Base-by-base conservation (phyloP, 1,140 invertebrate species). In the Lepidurus packardi region DNA sequence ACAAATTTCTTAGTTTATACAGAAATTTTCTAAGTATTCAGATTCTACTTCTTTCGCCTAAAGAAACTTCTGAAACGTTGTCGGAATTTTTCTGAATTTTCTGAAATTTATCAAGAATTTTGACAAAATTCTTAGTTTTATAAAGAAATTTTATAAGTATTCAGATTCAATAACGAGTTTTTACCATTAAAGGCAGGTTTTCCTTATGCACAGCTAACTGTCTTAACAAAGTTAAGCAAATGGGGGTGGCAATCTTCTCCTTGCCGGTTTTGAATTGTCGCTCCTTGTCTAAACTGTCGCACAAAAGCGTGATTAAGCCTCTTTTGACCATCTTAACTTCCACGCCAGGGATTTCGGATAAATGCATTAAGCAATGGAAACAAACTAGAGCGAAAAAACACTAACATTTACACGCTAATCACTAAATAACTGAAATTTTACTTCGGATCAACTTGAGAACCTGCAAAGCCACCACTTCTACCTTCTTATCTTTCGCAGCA, bases 261-360 rank as follows among this genome's bases (percentile, higher is more conserved):
- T 65, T 65, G 1, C 53, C 53, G 21, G 53, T 65, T 65, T 65
- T 65, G 13, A 65, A 65, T 0, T 65, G 16, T 0, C 53, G 53
- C 21, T 65, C 90, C 82, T 96, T 88, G 80, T 98, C 94, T 81
- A 99, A 88, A 43, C 92, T 92, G 82, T 93, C 93, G n/a, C 95
- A 89, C 9, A 99, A 87, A 84, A 98, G 90, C 42, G 90, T 90
- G 2, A 98, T 92, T 80, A 99, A 91, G 81, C 95, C 94, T 84
- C 96, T 94, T 80, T 95, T 95, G 7, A 93, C 90, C 94, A 99
- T 99, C 88, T 99, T 99, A 85, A 96, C 92, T 86, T 99, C 97
- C 9, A 98, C 86, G 76, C 86, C 94, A 16, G 93, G 89, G 86
- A 98, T 97, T 85, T 98, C 96, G 7, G 97, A 93, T 83, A 99